Evolutionary conservation across 1,140 invertebrate genomes (phyloP).

Genomic region (Macrosteles quadrilineatus): DNA sequence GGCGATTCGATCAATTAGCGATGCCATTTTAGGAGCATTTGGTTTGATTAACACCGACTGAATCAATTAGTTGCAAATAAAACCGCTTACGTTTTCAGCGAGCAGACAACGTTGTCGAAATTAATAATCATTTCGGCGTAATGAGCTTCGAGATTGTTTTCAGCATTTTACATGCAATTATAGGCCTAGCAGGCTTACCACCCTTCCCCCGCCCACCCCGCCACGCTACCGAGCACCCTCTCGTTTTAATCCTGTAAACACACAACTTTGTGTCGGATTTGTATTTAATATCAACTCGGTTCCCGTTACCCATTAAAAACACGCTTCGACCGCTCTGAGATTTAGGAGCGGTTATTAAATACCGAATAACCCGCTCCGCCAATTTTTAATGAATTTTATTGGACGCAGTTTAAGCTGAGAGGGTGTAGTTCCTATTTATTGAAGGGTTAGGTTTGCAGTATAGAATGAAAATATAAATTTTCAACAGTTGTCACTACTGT

Average conservation of each 20-base stretch:
- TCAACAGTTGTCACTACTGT: no score
- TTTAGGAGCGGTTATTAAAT: slow-evolving; percentile 14
- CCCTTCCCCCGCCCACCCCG: background rate
- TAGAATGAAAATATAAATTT: no score
- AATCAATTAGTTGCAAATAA: slow-evolving; percentile 13
- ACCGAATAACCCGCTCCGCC: slow-evolving; percentile 1
- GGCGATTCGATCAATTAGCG: slow-evolving; percentile 9
- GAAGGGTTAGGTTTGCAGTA: background rate
- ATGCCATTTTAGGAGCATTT: background rate
- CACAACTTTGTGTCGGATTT: slow-evolving; percentile 12
- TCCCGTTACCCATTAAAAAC: no score
- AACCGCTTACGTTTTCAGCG: slow-evolving; percentile 11
- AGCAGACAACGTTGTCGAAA: slow-evolving; percentile 20
- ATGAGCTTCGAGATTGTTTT: slow-evolving; percentile 23
- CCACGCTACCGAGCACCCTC: background rate
- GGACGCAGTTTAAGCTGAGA: background rate
- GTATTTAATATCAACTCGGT: background rate
- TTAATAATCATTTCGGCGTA: slow-evolving; percentile 17
- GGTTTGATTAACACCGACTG: slow-evolving; percentile 11
- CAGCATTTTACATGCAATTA: slow-evolving; percentile 26
- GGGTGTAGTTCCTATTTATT: background rate
- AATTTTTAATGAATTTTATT: slow-evolving; percentile 11
- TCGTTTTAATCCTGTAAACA: slow-evolving; percentile 10
- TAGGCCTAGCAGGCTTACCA: slow-evolving; percentile 12
- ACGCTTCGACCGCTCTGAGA: background rate